These are phyloP conservation scores for Scaptomyza hsui DNA, from an alignment of 1,140 invertebrate genomes.

Conservation along the genomic window DNA sequence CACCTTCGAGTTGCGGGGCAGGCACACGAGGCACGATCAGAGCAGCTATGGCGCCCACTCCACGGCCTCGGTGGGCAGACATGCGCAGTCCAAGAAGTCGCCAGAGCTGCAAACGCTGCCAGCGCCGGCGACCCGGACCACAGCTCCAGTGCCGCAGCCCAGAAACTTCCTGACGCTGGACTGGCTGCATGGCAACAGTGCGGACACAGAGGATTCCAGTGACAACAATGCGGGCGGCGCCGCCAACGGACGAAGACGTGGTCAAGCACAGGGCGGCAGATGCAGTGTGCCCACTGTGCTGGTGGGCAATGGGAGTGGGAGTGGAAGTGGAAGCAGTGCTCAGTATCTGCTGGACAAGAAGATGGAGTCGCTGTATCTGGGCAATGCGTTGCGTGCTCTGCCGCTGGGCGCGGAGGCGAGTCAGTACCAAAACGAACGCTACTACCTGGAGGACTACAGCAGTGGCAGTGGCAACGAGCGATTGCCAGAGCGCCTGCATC, in stretches of 20 bases:
- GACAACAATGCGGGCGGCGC: slow-evolving; percentile 58
- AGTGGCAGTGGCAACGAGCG: slow-evolving; percentile 75
- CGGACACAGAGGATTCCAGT: slow-evolving; percentile 77
- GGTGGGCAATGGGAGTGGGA: slow-evolving; percentile 9
- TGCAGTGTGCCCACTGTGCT: slow-evolving; percentile 77
- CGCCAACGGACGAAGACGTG: slow-evolving; percentile 35
- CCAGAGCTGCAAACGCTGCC: slow-evolving; percentile 47
- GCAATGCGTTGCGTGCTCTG: slow-evolving; percentile 69
- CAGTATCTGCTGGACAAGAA: slow-evolving; percentile 83
- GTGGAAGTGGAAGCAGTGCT: slow-evolving; percentile 47
- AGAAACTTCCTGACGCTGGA: slow-evolving; percentile 75
- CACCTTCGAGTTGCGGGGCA: slow-evolving; percentile 76
- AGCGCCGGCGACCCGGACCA: slow-evolving; percentile 54
- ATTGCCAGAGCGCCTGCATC: slow-evolving; percentile 68
- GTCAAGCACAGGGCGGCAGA: slow-evolving; percentile 60
- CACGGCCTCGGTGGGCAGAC: slow-evolving; percentile 55
- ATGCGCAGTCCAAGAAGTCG: slow-evolving; percentile 42
- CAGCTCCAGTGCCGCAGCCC: slow-evolving; percentile 61
- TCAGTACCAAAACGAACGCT: slow-evolving; percentile 80
- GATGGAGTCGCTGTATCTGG: slow-evolving; percentile 80
- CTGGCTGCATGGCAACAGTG: slow-evolving; percentile 73
- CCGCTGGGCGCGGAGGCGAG: slow-evolving; percentile 76
- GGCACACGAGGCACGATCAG: slow-evolving; percentile 60
- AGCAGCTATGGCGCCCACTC: slow-evolving; percentile 56
- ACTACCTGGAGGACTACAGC: slow-evolving; percentile 81